Percentiles rank a stretch among this genome's conserved stretches.
Evolutionary conservation across 1,140 invertebrate species (phyloP).

Genomic region (Popillia japonica): DNA sequence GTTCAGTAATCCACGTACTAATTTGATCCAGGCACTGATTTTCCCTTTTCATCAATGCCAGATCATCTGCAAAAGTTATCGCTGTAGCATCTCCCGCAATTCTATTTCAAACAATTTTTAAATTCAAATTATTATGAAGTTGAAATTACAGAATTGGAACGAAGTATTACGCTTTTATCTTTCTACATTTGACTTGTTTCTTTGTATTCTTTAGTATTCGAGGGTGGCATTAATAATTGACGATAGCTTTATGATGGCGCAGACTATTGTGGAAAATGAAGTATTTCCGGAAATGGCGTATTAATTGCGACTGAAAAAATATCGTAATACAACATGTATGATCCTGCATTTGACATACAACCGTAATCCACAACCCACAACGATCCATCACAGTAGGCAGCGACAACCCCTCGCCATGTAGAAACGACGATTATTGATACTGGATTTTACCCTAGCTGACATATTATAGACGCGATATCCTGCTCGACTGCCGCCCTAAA

Average conservation of each 20-base stretch:
- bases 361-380: conserved; percentile 13
- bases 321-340: conserved; percentile 24
- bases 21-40: no score
- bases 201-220: no score
- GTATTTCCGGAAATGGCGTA: conserved; percentile 24
- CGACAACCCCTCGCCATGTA: conserved; percentile 27
- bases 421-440: conserved; percentile 24
- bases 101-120: no score
- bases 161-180: no score
- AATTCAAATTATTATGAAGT: no score
- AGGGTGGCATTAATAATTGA: background rate
- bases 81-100: no score
- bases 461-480: conserved; percentile 4
- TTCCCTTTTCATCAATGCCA: no score
- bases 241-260: background rate
- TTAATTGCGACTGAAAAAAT: conserved; percentile 22
- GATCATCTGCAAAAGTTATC: no score
- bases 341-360: conserved; percentile 22
- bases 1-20: no score
- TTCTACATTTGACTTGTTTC: no score
- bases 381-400: conserved; percentile 19
- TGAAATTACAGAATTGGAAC: no score
- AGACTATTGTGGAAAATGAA: conserved; percentile 1
- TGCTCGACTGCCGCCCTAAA: background rate
- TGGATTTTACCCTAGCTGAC: conserved; percentile 9